Evolutionary conservation across 2,113 vertebrate species (phyloP), one percentile per base, ranked within the genome.

Genomic region (Sebastes schlegelii): DNA sequence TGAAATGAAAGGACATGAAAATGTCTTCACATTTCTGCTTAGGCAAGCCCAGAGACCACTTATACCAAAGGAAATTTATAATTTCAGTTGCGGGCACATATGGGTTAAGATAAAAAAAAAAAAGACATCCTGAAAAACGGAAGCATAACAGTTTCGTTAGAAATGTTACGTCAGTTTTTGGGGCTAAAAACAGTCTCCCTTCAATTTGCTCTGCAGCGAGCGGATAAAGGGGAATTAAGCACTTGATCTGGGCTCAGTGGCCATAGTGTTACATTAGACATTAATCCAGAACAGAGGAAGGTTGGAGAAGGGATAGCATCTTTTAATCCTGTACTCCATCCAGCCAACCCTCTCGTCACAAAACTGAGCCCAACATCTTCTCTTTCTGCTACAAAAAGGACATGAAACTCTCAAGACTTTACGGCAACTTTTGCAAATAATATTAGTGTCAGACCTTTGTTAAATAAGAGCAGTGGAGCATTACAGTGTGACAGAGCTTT

Each of bases 221-320:
- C 8, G 73, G 93, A 95, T 94, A 85, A 94, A 92, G 64, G 71
- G 90, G 93, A 93, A 91, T 94, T 94, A 95, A 93, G 89, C 89
- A 91, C 88, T 83, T 92, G 92, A 95, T 94, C 91, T 81, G 88
- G 83, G 92, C 90, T 93, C 93, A 93, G 92, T 93, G 91, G 87
- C 94, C 89, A 88, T 87, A 93, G 94, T 90, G 92, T 91, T 94
- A 93, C 93, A 94, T 95, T 95, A 94, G 89, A 95, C 90, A 90
- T 93, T 95, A 95, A 95, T 95, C 95, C 93, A 92, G 83, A 86
- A 87, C 86, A 88, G 89, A 80, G 86, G 88, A 91, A 85, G 88
- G 90, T 78, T 87, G 85, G 89, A 90, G 85, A 83, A 72, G 85
- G 74, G 82, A 91, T 87, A 79, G 88, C 80, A 88, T 83, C 88